These are phyloP conservation scores for Pseudomyrmex cubaensis DNA, from an alignment of 1,140 invertebrate genomes.

Conservation along the genomic window DNA sequence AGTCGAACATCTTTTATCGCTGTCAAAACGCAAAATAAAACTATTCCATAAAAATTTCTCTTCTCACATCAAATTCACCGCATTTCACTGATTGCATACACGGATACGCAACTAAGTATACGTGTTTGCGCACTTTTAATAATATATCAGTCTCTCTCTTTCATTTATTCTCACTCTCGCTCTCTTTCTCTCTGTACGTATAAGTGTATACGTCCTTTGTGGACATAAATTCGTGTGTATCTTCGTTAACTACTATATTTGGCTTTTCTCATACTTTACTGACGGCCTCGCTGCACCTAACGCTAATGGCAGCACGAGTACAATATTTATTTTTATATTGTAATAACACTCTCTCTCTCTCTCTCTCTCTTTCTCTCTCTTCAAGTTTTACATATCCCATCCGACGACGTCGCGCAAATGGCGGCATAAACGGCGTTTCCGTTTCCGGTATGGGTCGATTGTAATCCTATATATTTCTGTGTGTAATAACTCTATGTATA, in stretches of 20 bases:
- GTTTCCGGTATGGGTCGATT: background rate
- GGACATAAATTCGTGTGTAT: slow-evolving; percentile 58
- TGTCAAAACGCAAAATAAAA: too few species aligned
- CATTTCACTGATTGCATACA: slow-evolving; percentile 38
- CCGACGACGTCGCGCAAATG: slow-evolving; percentile 8
- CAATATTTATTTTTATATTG: slow-evolving; percentile 70
- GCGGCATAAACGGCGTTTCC: background rate
- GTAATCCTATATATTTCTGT: slow-evolving; percentile 30
- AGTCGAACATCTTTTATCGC: too few species aligned
- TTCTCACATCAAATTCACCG: slow-evolving; percentile 1
- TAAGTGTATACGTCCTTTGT: slow-evolving; percentile 39
- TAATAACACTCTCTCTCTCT: slow-evolving; percentile 62
- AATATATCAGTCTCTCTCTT: background rate
- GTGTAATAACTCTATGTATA: slow-evolving; percentile 62
- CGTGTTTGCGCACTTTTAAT: slow-evolving; percentile 31
- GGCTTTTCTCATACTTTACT: slow-evolving; percentile 60
- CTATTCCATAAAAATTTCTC: slow-evolving; percentile 2
- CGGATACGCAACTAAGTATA: slow-evolving; percentile 56
- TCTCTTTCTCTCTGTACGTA: background rate
- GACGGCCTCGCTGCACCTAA: slow-evolving; percentile 55
- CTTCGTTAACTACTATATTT: slow-evolving; percentile 71
- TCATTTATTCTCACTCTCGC: background rate
- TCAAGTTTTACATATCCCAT: slow-evolving; percentile 31
- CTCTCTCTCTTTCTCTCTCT: slow-evolving; percentile 27
- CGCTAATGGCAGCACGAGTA: slow-evolving; percentile 81